Base-by-base conservation (phyloP, 2,797 vertebrate genomes). In the Danionella dracula region DNA sequence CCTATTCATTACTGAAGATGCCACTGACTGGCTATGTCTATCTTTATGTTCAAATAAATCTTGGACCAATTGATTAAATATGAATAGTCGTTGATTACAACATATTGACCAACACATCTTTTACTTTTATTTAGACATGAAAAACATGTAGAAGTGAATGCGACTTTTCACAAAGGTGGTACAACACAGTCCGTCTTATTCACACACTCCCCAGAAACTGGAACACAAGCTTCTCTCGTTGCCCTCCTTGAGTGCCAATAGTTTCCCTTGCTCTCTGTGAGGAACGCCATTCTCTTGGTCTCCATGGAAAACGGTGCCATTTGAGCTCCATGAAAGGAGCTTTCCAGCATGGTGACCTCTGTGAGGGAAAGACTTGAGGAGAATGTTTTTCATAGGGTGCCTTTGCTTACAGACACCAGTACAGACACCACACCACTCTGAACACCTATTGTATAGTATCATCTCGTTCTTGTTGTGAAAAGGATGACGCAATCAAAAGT, bases 321-420 rank as follows among this genome's bases (percentile, higher is more conserved):
- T 20, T 58, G 57, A 69, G 51, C 66, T 29, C 10, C 20, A n/a
- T 50, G 49, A 60, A 35, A 58, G 54, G 50, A 46, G 31, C 55
- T 21, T 55, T 67, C 37, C 55, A 48, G 13, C 19, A 49, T 6
- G 27, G 19, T 57, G 67, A 72, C 73, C 53, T 72, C 60, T 6
- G 42, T 49, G 27, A 21, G 11, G 35, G 59, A 69, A 53, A 55
- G 49, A 65, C 38, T 15, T 19, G 34, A n/a, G 63, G 12, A 70
- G 45, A 72, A 58, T 44, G 54, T 58, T n/a, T n/a, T n/a, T n/a
- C 58, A 50, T 4, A 45, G 35, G 58, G 60, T 8, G 10, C 34
- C 27, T 2, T 38, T 37, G 60, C 35, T 70, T 64, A 64, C 55
- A 70, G 57, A 51, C 53, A 70, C 19, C 62, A 54, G 9, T 20